Evolutionary conservation across 2,113 vertebrate species (phyloP).

Genomic region (Saccopteryx bilineata): DNA sequence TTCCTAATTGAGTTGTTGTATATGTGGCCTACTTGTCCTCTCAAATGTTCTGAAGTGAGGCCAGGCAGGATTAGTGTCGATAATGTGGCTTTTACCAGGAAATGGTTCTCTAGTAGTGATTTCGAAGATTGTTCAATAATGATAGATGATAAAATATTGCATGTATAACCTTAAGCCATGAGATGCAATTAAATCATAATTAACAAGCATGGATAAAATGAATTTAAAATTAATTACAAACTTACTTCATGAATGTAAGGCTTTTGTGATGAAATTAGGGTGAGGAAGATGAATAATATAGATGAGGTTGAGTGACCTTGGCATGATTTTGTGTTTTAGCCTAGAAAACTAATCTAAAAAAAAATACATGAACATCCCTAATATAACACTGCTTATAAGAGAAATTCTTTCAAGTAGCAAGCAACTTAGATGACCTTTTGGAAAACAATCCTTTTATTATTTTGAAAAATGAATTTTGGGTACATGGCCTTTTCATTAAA

Average conservation of each 20-base stretch:
- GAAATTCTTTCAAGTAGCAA: constrained; percentile 20
- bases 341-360: not conserved
- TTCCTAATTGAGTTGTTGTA: not conserved
- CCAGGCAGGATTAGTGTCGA: not conserved
- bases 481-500: constrained; percentile 27
- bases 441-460: constrained; percentile 19
- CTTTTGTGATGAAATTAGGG: constrained; percentile 35
- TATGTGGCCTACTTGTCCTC: not conserved
- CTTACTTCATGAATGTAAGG: not conserved
- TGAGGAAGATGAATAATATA: not conserved
- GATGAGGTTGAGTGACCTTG: not conserved
- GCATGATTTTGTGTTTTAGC: constrained; percentile 17
- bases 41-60: not conserved
- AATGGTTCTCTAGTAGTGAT: not conserved
- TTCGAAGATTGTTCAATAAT: constrained; percentile 47
- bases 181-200: constrained; percentile 55
- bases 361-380: not conserved
- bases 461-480: constrained; percentile 56
- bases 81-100: constrained; percentile 4
- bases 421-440: constrained; percentile 3
- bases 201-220: not conserved
- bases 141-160: constrained; percentile 17
- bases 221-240: constrained; percentile 34
- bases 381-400: constrained; percentile 26
- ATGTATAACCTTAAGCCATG: constrained; percentile 9